Conservation (phyloP, 2,797 vertebrate species). For the Momotus momota region DNA sequence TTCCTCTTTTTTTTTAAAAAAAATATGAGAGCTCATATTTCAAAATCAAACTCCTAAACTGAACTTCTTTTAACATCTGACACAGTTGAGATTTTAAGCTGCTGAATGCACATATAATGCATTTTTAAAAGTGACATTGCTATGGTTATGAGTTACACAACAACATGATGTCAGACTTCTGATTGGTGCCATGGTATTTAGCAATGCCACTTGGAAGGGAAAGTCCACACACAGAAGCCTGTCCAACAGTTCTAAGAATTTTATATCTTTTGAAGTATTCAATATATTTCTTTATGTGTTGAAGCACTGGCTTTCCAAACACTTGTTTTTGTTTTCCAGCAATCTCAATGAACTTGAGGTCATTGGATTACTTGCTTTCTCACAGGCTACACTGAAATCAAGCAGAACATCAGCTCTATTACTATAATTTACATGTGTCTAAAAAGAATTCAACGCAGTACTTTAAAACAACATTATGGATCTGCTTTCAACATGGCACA, state of each 20-base stretch:
- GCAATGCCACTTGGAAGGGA: conserved; percentile 78
- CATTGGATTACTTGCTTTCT: conserved; percentile 62
- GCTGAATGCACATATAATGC: conserved; percentile 47
- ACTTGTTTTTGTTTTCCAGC: conserved; percentile 72
- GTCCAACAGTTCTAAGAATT: conserved; percentile 81
- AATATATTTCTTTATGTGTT: conserved; percentile 72
- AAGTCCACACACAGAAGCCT: conserved; percentile 69
- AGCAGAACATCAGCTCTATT: not conserved
- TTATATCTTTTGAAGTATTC: conserved; percentile 77
- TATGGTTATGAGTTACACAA: conserved; percentile 75
- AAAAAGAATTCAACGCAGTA: not conserved
- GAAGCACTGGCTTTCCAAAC: conserved; percentile 56
- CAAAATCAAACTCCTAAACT: conserved; percentile 49
- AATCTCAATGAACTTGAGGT: conserved; percentile 71
- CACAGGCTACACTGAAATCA: conserved; percentile 27
- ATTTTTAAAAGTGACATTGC: conserved; percentile 65
- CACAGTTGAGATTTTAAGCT: conserved; percentile 37
- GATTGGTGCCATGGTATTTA: conserved; percentile 73
- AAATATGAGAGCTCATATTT: conserved; percentile 42
- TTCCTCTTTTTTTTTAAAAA: not conserved
- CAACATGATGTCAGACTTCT: conserved; percentile 70
- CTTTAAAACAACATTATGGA: not conserved
- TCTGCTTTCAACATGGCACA: not conserved
- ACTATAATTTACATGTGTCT: not conserved
- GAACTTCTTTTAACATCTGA: conserved; percentile 53